Base-by-base conservation (phyloP, 2,113 vertebrate genomes). In the Ardeotis arabs region DNA sequence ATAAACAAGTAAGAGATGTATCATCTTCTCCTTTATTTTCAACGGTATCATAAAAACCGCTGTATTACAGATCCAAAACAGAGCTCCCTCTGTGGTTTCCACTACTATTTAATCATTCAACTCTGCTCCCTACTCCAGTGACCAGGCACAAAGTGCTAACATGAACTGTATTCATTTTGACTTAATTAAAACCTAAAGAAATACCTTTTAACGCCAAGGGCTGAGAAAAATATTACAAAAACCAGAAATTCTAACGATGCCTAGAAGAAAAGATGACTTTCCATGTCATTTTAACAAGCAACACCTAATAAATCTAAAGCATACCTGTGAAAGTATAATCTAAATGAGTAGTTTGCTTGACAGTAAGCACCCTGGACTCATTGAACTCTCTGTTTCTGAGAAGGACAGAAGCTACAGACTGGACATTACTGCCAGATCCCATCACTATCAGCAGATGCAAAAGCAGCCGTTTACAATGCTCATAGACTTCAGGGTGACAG, bases 401-500 rank as follows among this genome's bases (percentile, higher is more conserved):
- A 9, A 99, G 98, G 92, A 99, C 98, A 95, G 99, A 99, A 39
- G 99, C 99, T 87, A 99, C 98, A 52, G 98, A 99, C 50, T 99
- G 99, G 84, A 99, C 98, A 52, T 98, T 99, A 96, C 98, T 99
- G 95, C 98, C 99, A 70, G 98, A 98, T 83, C 99, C 99, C 98
- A 99, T 99, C 41, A 99, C 99, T 55, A 99, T 98, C 35, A 99
- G 95, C 45, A 99, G 98, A 96, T 99, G 99, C 79, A 99, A 98
- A 81, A 99, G 98, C 55, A 99, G 98, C 68, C 99, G 99, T 81
- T 99, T 99, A 96, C 99, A 99, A 96, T 99, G 99, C 92, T 99
- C 99, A 29, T 99, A 99, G 67, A 99, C 99, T 97, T 99, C 99
- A 78, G 99, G 99, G 95, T 99, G 99, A 98, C 99, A 99, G 96